A percentile compares a stretch with the other conserved stretches of the same genome.
phyloP scores from a whole-genome alignment of 2,113 vertebrate genomes.

The Nymphicus hollandicus region DNA sequence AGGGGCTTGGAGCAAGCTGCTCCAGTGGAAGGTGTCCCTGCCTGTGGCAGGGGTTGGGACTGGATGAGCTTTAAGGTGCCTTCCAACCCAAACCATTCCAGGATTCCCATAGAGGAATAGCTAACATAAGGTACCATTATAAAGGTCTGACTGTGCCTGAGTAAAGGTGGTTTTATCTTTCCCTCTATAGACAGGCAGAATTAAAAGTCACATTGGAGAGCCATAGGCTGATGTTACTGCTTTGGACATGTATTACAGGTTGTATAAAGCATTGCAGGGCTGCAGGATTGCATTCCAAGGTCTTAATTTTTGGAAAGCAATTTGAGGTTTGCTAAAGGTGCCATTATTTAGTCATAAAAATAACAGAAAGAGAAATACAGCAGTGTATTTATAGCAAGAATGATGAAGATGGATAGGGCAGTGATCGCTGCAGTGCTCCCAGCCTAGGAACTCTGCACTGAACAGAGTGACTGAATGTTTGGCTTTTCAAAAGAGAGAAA shows the following conservation, averaged over 20 bases:
- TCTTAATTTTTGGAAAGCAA: neutral
- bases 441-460: neutral
- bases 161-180: neutral
- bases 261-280: neutral
- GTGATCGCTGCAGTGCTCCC: neutral
- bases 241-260: neutral
- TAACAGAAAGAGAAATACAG: constrained; percentile 15
- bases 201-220: neutral
- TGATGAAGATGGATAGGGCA: constrained; percentile 11
- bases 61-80: neutral
- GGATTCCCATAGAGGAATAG: neutral
- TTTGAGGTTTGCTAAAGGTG: constrained; percentile 2
- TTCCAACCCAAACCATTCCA: neutral
- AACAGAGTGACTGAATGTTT: constrained; percentile 2
- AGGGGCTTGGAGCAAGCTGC: neutral
- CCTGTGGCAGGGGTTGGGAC: no score
- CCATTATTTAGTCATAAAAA: neutral
- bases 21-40: no score
- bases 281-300: neutral
- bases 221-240: neutral
- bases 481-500: neutral
- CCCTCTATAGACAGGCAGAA: neutral
- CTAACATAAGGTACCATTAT: neutral
- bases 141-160: neutral
- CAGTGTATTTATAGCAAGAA: constrained; percentile 26